Evolutionary conservation across 2,888 invertebrate genomes (phyloP).

Genomic region (Eucera pruinosa): DNA sequence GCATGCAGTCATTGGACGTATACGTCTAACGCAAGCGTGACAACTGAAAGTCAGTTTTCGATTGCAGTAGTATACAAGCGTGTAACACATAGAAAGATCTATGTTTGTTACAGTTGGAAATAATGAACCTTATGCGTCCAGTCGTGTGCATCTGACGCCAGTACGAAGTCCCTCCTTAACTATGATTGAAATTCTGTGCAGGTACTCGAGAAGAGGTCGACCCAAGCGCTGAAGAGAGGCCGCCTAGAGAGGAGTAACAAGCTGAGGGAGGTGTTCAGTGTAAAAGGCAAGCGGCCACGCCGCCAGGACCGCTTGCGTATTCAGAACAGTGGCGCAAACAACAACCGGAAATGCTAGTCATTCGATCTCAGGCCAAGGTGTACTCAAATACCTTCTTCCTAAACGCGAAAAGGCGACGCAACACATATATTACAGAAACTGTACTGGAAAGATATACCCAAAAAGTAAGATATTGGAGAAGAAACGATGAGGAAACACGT

Average conservation of each 20-base stretch:
- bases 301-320: slow-evolving; percentile 86
- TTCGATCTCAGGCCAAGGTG: slow-evolving; percentile 79
- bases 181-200: slow-evolving; percentile 50
- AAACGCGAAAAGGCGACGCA: slow-evolving; percentile 23
- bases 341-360: slow-evolving; percentile 87
- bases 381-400: slow-evolving; percentile 73
- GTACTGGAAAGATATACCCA: neutral
- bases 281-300: slow-evolving; percentile 85
- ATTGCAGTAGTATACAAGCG: too few relatives aligned
- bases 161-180: neutral
- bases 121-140: too few relatives aligned
- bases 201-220: slow-evolving; percentile 84
- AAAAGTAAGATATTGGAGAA: neutral
- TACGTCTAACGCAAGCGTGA: too few relatives aligned
- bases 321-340: slow-evolving; percentile 86
- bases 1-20: too few relatives aligned
- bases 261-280: slow-evolving; percentile 85
- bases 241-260: slow-evolving; percentile 86
- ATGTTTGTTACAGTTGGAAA: too few relatives aligned
- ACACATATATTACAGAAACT: neutral
- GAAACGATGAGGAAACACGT: too few relatives aligned
- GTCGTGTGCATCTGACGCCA: too few relatives aligned
- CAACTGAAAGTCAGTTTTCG: too few relatives aligned
- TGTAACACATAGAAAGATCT: too few relatives aligned
- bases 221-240: slow-evolving; percentile 85